Evolutionary conservation across 2,888 invertebrate species (phyloP).

Genomic region (Eristalis tenax): DNA sequence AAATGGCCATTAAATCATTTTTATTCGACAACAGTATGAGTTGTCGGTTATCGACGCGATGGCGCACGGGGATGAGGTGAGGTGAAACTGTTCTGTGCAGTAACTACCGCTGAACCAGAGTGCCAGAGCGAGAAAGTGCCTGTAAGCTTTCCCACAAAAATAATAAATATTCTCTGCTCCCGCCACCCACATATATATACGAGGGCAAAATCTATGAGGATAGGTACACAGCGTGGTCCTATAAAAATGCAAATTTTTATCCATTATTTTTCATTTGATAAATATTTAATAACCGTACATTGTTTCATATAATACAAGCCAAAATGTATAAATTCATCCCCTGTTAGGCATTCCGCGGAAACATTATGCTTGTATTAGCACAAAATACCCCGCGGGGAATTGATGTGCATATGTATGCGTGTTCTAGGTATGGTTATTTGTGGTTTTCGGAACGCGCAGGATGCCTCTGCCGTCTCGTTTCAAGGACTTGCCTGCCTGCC

Average conservation of each 20-base stretch:
- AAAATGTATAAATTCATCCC: conserved; percentile 65
- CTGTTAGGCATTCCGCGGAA: conserved; percentile 48
- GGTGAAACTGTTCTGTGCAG: neutral
- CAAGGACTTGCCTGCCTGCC: conserved; percentile 2
- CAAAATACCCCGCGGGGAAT: conserved; percentile 64
- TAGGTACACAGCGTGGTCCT: conserved; percentile 50
- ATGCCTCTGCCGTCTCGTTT: neutral
- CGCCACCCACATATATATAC: neutral
- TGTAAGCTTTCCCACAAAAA: neutral
- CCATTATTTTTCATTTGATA: conserved; percentile 70
- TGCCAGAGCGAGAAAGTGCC: neutral
- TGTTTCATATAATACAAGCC: conserved; percentile 64
- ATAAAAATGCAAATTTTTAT: conserved; percentile 70
- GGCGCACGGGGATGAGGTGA: neutral
- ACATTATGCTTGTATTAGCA: conserved; percentile 69
- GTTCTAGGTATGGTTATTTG: conserved; percentile 8
- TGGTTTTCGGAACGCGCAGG: conserved; percentile 15
- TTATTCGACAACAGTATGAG: conserved; percentile 38
- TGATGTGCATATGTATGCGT: neutral
- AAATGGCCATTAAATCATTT: conserved; percentile 70
- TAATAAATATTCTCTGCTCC: neutral
- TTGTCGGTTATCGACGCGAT: conserved; percentile 10
- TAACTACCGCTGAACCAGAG: neutral
- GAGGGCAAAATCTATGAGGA: conserved; percentile 30
- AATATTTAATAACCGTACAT: conserved; percentile 70